Percentiles rank a stretch among this genome's conserved stretches.
These are phyloP conservation scores for Eilema depressum DNA, from an alignment of 2,888 invertebrate genomes.

Conservation along the genomic window DNA sequence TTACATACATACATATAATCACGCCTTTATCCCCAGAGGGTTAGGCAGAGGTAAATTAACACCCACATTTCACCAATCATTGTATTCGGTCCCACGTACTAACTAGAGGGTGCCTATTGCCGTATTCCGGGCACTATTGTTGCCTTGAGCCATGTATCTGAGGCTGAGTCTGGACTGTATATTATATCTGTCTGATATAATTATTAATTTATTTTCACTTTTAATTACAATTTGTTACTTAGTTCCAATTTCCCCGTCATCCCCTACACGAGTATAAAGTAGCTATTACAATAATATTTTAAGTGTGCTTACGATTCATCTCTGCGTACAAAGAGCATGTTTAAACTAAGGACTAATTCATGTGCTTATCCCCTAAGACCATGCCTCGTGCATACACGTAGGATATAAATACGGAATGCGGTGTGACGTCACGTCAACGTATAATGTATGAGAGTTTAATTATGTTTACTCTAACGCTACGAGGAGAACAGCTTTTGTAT, in stretches of 20 bases:
- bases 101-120: too few relatives aligned
- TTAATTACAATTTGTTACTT: not conserved
- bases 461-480: not conserved
- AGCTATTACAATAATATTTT: not conserved
- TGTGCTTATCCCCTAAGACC: slow-evolving; percentile 1
- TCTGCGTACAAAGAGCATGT: not conserved
- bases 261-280: not conserved
- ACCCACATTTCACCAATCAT: too few relatives aligned
- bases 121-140: too few relatives aligned
- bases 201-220: too few relatives aligned
- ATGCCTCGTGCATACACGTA: not conserved
- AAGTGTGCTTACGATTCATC: not conserved
- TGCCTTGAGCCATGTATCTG: too few relatives aligned
- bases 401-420: not conserved
- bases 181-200: too few relatives aligned
- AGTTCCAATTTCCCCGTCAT: not conserved
- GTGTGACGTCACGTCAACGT: not conserved
- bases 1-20: too few relatives aligned
- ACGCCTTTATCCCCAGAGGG: too few relatives aligned
- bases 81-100: too few relatives aligned
- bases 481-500: not conserved
- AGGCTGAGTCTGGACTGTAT: too few relatives aligned
- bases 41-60: too few relatives aligned
- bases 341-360: not conserved
- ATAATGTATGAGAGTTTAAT: slow-evolving; percentile 2